These are phyloP conservation scores for Nasonia giraulti DNA, from an alignment of 1,140 invertebrate genomes.

Conservation along the genomic window DNA sequence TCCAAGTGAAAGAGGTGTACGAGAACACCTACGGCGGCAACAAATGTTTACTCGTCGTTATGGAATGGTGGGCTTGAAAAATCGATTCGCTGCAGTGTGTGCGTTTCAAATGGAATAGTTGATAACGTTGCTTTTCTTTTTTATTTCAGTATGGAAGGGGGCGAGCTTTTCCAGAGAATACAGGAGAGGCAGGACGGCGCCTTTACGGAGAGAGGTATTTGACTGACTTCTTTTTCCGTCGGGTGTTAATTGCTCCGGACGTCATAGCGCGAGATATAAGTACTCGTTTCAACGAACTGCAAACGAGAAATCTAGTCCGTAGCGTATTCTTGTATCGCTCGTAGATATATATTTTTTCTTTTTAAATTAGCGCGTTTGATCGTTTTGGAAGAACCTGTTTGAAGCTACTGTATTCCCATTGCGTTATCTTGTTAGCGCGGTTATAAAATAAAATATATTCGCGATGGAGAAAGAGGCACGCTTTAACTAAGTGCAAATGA, in stretches of 20 bases:
- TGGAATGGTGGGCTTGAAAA: conserved; percentile 89
- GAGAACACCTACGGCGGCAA: conserved; percentile 94
- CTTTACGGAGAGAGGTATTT: conserved; percentile 93
- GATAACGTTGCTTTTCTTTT: conserved; percentile 40
- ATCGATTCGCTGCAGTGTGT: not conserved
- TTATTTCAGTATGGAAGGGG: conserved; percentile 92
- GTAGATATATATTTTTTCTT: not conserved
- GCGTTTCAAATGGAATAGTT: not conserved
- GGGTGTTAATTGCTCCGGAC: not conserved
- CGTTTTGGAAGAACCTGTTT: not conserved
- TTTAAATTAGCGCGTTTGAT: conserved; percentile 6
- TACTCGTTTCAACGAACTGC: not conserved
- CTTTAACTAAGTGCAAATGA: not conserved
- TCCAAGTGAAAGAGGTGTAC: conserved; percentile 93
- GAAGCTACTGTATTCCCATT: not conserved
- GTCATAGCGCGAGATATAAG: not conserved
- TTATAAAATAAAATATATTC: not conserved
- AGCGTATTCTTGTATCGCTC: not conserved
- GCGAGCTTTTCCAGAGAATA: conserved; percentile 96
- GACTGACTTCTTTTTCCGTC: conserved; percentile 1
- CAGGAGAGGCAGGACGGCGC: conserved; percentile 94
- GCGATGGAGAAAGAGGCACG: not conserved
- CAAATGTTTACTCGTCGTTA: conserved; percentile 95
- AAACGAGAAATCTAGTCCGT: not conserved
- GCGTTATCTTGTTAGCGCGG: not conserved